Base-by-base conservation (phyloP, 2,113 vertebrate species). In the Pipa parva region DNA sequence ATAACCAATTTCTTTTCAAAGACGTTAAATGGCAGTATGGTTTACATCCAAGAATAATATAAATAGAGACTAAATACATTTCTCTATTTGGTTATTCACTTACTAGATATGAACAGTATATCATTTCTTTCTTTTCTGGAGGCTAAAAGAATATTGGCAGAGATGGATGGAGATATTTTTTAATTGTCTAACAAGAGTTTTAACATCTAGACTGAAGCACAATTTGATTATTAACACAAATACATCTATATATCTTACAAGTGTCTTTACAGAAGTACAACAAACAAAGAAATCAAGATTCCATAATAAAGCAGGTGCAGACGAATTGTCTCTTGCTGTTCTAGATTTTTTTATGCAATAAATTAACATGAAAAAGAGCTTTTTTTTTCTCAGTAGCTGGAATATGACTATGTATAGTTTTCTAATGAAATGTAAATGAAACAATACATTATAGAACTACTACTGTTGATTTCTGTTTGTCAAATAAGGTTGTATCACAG, bases 1-100 rank as follows among this genome's bases (percentile, higher is more conserved):
- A 68, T 68, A 21, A 66, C 54, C 52, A 66, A 58, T 66, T 48
- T 66, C 57, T 58, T 66, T 66, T 31, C 39, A 58, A 66, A 24
- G 21, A 48, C 25, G 8, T 25, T 46, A 49, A 57, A 65, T 57
- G 39, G 20, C 22, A 33, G 13, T 21, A 51, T 10, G 50, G 18
- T 48, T 68, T 37, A 58, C 56, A n/a, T 21, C 51, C 17, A 59
- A 3, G 21, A 59, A 13, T 36, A 57, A 48, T 66, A 37, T 25
- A 54, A 33, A 63, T 17, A 27, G 29, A 51, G 25, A 7, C 29
- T 17, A 37, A 63, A 50, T 11, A 51, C 17, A 22, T 18, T 20
- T 18, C 20, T 25, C 21, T 61, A 50, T 65, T 65, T 65, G 4
- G 36, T 11, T 31, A 46, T 22, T 17, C n/a, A 18, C 20, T 26